Evolutionary conservation across 2,113 vertebrate species (phyloP).

Genomic region (Dendropsophus ebraccatus): DNA sequence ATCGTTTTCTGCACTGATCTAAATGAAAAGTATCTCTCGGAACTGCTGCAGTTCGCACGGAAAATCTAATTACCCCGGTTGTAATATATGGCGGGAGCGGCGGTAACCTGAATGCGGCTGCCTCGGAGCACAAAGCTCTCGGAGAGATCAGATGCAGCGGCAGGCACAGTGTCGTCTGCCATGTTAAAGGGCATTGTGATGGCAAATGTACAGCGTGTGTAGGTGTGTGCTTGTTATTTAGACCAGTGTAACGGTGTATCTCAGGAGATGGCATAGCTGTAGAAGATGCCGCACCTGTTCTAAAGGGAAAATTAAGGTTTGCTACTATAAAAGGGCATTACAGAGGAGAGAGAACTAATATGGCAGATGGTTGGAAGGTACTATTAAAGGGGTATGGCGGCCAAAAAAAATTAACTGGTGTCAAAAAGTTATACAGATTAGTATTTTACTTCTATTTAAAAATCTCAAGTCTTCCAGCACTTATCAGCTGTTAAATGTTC

Average conservation of each 20-base stretch:
- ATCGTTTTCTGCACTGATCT: constrained; percentile 38
- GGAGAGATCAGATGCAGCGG: constrained; percentile 21
- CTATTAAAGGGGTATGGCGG: too few relatives aligned
- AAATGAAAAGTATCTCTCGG: constrained; percentile 52
- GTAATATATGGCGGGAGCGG: constrained; percentile 44
- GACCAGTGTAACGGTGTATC: background rate
- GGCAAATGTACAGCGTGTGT: background rate
- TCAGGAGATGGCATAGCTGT: background rate
- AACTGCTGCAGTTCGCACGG: constrained; percentile 40
- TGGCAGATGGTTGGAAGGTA: too few relatives aligned
- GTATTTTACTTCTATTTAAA: too few relatives aligned
- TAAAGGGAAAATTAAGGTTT: background rate
- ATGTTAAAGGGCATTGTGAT: background rate
- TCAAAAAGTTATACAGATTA: too few relatives aligned
- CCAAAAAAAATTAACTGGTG: too few relatives aligned
- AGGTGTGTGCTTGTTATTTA: too few relatives aligned
- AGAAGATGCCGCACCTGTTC: background rate
- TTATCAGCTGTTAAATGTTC: too few relatives aligned
- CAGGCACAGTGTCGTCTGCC: background rate
- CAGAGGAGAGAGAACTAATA: background rate
- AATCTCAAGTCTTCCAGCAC: too few relatives aligned
- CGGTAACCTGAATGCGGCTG: constrained; percentile 38
- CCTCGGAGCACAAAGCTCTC: constrained; percentile 16
- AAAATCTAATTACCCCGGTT: constrained; percentile 45
- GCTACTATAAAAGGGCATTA: background rate